Conservation (phyloP, 1,140 invertebrate species). For the Aethina tumida region DNA sequence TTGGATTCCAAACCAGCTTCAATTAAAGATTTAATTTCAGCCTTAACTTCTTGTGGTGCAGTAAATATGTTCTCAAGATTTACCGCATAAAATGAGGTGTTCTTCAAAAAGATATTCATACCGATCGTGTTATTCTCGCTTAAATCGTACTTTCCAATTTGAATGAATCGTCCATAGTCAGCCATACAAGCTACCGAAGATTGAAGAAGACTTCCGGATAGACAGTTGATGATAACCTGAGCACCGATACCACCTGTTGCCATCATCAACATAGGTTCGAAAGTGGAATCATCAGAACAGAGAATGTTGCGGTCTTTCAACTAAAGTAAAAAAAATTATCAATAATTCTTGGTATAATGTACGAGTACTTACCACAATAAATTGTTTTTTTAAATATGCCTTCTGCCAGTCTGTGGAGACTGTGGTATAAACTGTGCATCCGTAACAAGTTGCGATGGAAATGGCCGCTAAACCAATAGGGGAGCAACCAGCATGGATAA, state of each 20-base stretch:
- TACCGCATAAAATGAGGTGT: conserved; percentile 27
- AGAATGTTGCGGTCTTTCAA: conserved; percentile 37
- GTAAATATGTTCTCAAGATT: conserved; percentile 24
- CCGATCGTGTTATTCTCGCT: conserved; percentile 53
- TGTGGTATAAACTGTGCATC: conserved; percentile 40
- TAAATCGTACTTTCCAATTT: conserved; percentile 64
- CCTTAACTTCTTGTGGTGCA: conserved; percentile 23
- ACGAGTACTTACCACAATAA: conserved; percentile 20
- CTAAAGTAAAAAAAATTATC: conserved; percentile 25
- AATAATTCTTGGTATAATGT: conserved; percentile 3
- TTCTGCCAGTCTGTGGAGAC: conserved; percentile 38
- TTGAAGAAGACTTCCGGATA: conserved; percentile 52
- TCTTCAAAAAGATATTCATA: conserved; percentile 48
- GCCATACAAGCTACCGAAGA: conserved; percentile 52
- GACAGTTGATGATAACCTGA: conserved; percentile 52
- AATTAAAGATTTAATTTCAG: conserved; percentile 21
- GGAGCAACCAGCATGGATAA: conserved; percentile 60
- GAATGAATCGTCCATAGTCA: conserved; percentile 55
- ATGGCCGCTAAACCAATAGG: conserved; percentile 67
- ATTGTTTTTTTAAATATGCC: conserved; percentile 26
- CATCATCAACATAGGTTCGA: conserved; percentile 43
- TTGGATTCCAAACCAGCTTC: conserved; percentile 22
- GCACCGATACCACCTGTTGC: conserved; percentile 42
- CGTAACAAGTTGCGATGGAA: conserved; percentile 43
- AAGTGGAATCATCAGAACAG: conserved; percentile 44